Evolutionary conservation across 2,888 invertebrate genomes (phyloP), one percentile per base, ranked within the genome.

Genomic region (Morpho achilles): DNA sequence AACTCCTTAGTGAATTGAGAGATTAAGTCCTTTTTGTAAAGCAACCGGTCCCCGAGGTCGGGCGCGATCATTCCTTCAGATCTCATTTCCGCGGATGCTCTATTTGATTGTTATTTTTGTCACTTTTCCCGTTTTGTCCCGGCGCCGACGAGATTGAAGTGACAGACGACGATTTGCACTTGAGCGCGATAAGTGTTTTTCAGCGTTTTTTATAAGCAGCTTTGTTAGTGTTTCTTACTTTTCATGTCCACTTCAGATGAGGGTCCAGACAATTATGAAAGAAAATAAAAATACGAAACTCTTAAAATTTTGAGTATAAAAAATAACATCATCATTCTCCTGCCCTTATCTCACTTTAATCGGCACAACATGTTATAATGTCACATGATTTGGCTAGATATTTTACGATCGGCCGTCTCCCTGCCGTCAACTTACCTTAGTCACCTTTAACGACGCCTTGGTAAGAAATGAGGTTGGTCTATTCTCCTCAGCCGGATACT

Each of bases 21-120:
- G 91, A 91, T 91, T 90, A 91, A 88, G 90, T 90, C 84, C 77
- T 87, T 83, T 92, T 92, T 92, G 91, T 92, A 92, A 91, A 92
- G 91, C 91, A 91, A 91, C 90, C 84, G 90, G 86, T 91, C 91
- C 90, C 91, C 80, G 85, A 89, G 91, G 91, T 82, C 84, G 86
- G 73, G 79, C 79, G 85, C 80, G 87, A 91, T 89, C 87, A 85
- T 86, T 88, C 84, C 84, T 85, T 86, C 84, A 80, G 87, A 89
- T 88, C 90, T 89, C 88, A 88, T 90, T 90, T 88, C 85, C 87
- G 80, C 75, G 84, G 83, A 88, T 87, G 87, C 81, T 88, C 87
- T 85, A 82, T 84, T 88, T 87, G 89, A 89, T 89, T 90, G 89
- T 90, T 89, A 88, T 89, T 89, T 89, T 86, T 87, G 87, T 87